Conservation (phyloP, 2,888 invertebrate genomes). For the Drosophila siamana region DNA sequence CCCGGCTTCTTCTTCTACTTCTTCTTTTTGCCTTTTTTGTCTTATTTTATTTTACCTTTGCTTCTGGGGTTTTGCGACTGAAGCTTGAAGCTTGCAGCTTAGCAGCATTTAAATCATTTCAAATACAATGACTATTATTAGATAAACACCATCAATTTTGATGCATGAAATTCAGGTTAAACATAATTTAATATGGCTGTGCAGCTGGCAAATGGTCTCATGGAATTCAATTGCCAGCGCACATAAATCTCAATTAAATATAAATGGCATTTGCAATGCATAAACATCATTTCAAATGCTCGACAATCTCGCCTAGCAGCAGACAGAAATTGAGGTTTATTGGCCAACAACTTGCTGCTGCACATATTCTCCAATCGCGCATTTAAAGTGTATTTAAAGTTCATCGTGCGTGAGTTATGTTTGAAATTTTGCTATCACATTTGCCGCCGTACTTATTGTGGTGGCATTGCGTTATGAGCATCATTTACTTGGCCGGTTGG, state of each 20-base stretch:
- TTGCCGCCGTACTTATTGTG: slow-evolving; percentile 5
- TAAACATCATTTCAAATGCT: too few species aligned
- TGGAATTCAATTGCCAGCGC: too few species aligned
- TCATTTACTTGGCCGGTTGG: slow-evolving; percentile 53
- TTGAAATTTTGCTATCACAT: slow-evolving; percentile 1
- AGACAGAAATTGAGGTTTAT: too few species aligned
- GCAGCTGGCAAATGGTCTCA: too few species aligned
- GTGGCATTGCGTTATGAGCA: slow-evolving; percentile 15
- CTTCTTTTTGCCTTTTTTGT: slow-evolving; percentile 6
- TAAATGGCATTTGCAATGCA: too few species aligned
- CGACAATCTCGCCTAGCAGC: too few species aligned
- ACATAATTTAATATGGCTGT: too few species aligned
- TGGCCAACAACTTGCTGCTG: too few species aligned
- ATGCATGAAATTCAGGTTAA: not conserved
- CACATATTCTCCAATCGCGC: not conserved
- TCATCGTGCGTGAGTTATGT: slow-evolving; percentile 2
- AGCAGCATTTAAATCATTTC: not conserved
- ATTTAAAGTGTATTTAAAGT: slow-evolving; percentile 11
- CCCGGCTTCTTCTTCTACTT: too few species aligned
- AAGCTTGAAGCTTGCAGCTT: not conserved
- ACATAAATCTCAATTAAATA: too few species aligned
- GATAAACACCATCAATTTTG: not conserved
- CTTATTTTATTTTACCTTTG: too few species aligned
- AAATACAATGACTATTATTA: not conserved
- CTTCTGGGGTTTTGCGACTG: slow-evolving; percentile 8